These are phyloP conservation scores for Drosophila parabipectinata DNA, from an alignment of 1,140 invertebrate species.

Conservation along the genomic window DNA sequence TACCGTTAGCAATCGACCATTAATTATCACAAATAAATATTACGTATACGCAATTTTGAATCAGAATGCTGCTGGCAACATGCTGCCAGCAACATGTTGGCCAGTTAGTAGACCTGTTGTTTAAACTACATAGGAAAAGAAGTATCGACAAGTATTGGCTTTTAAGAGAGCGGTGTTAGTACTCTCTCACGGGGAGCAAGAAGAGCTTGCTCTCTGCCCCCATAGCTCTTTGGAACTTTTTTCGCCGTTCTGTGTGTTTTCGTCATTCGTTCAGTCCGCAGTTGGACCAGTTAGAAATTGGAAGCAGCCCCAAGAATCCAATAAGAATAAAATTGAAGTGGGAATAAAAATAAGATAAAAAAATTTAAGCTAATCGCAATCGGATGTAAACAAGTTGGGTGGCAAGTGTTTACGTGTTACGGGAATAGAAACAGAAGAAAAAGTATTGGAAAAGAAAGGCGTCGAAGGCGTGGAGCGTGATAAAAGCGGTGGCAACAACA, in stretches of 20 bases:
- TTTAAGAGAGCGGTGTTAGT: conserved; percentile 25
- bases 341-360: background rate
- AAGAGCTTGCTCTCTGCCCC: background rate
- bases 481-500: conserved; percentile 75
- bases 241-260: background rate
- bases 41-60: conserved; percentile 55
- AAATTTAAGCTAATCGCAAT: background rate
- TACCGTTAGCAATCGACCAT: conserved; percentile 19
- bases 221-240: background rate
- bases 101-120: conserved; percentile 25
- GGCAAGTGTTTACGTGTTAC: conserved; percentile 44
- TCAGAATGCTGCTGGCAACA: conserved; percentile 20
- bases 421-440: conserved; percentile 11
- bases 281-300: background rate
- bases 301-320: background rate
- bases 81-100: conserved; percentile 44
- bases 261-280: conserved; percentile 1
- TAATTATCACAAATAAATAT: conserved; percentile 37
- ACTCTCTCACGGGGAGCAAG: background rate
- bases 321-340: conserved; percentile 2
- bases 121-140: conserved; percentile 4
- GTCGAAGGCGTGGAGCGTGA: conserved; percentile 68
- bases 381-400: conserved; percentile 48
- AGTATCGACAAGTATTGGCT: background rate
- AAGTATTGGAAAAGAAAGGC: conserved; percentile 64